Conservation (phyloP, 1,140 invertebrate genomes). For the Penaeus vannamei region DNA sequence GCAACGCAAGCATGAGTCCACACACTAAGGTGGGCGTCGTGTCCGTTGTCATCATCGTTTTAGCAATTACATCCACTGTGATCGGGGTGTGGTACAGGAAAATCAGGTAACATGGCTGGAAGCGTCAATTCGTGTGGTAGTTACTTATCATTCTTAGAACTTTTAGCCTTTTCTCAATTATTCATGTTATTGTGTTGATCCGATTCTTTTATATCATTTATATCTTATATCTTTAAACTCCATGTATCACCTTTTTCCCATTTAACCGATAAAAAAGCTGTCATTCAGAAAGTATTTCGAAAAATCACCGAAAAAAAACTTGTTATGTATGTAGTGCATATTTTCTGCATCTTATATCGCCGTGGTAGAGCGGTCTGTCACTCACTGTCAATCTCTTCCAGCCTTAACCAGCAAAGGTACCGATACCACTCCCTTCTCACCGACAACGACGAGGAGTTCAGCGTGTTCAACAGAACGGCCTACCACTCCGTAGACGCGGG, state of each 20-base stretch:
- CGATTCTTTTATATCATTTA: too few species aligned
- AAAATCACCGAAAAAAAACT: too few species aligned
- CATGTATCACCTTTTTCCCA: too few species aligned
- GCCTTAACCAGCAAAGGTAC: slow-evolving; percentile 11
- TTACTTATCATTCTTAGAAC: background rate
- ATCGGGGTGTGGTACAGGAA: slow-evolving; percentile 32
- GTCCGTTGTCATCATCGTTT: background rate
- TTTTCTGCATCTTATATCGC: background rate
- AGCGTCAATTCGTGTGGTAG: too few species aligned
- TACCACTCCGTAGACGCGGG: background rate
- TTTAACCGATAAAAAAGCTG: too few species aligned
- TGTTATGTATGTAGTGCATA: too few species aligned
- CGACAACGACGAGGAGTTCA: slow-evolving; percentile 20
- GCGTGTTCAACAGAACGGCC: slow-evolving; percentile 20
- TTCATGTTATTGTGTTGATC: background rate
- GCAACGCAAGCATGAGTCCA: too few species aligned
- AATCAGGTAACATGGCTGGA: background rate
- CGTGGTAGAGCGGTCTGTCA: background rate
- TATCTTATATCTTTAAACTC: too few species aligned
- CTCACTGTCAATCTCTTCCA: background rate
- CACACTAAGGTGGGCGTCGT: slow-evolving; percentile 1
- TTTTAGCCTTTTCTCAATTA: too few species aligned
- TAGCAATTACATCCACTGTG: background rate
- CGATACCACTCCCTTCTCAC: background rate
- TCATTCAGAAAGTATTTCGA: too few species aligned